phyloP scores from a whole-genome alignment of 2,797 vertebrate species.

The Myripristis murdjan region DNA sequence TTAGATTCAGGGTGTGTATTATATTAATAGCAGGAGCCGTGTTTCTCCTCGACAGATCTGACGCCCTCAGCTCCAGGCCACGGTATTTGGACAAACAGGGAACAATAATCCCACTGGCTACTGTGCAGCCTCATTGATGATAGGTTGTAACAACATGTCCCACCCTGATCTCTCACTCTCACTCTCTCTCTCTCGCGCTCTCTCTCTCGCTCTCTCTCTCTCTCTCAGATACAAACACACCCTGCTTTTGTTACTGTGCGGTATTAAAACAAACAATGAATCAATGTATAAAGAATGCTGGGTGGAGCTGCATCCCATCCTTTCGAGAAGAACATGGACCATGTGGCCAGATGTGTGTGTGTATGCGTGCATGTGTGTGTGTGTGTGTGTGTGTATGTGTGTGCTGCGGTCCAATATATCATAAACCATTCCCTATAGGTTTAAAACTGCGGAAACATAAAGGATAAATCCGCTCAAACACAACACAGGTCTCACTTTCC shows the following conservation, averaged over 20 bases:
- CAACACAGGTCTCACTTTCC: too few species aligned
- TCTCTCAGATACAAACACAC: conserved; percentile 55
- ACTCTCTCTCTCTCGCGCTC: conserved; percentile 5
- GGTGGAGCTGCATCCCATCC: conserved; percentile 74
- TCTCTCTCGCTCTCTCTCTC: conserved; percentile 18
- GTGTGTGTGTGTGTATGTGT: conserved; percentile 16
- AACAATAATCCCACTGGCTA: conserved; percentile 73
- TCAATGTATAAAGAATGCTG: conserved; percentile 78
- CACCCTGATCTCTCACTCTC: conserved; percentile 63
- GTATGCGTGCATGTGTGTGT: conserved; percentile 10
- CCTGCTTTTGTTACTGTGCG: conserved; percentile 71
- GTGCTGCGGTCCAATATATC: neutral
- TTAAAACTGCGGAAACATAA: neutral
- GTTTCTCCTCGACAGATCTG: conserved; percentile 56
- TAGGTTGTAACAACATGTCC: conserved; percentile 73
- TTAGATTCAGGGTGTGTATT: conserved; percentile 35
- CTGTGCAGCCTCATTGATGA: conserved; percentile 69
- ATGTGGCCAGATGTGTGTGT: conserved; percentile 43
- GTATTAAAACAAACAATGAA: conserved; percentile 82
- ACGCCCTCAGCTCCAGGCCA: conserved; percentile 57
- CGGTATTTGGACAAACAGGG: conserved; percentile 31
- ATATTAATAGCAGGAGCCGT: conserved; percentile 24
- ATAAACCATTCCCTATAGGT: neutral
- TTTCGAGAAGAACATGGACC: conserved; percentile 65
- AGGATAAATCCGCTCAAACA: too few species aligned